Percentiles rank a stretch among this genome's conserved stretches.
These are phyloP conservation scores for Cenopis cana DNA, from an alignment of 2,888 invertebrate species.

Conservation along the genomic window DNA sequence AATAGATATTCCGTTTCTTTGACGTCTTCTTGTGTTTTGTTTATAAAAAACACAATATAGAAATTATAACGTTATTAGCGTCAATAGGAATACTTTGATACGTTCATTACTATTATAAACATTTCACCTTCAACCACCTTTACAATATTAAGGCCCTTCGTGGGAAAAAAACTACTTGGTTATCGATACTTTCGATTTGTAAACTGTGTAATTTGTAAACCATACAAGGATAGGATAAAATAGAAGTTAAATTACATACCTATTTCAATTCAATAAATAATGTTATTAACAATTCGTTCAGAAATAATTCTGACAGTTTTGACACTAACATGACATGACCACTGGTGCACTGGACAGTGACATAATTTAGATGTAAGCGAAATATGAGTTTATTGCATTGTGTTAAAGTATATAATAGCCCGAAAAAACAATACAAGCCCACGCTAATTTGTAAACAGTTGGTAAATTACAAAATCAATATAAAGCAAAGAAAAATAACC, in stretches of 20 bases:
- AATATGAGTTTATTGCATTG: neutral
- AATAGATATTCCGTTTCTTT: neutral
- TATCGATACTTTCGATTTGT: no score
- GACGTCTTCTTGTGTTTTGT: neutral
- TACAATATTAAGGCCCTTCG: no score
- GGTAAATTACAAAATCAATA: neutral
- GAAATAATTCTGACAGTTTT: constrained; percentile 7
- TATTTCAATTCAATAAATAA: neutral
- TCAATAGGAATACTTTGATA: neutral
- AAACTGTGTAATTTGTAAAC: no score
- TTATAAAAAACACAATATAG: no score
- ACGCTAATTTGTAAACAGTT: constrained; percentile 7
- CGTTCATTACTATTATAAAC: no score
- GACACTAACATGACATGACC: constrained; percentile 21
- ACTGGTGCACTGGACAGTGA: no score
- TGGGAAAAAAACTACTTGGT: no score
- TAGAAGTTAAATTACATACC: no score
- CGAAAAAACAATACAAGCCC: neutral
- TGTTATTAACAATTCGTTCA: constrained; percentile 18
- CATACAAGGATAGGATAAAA: neutral
- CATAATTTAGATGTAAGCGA: neutral
- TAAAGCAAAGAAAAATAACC: neutral
- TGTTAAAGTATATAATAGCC: neutral
- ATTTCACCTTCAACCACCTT: no score
- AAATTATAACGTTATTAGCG: neutral